Base-by-base conservation (phyloP, 37 sponge, comb jelly and placozoan species). In the Crambe crambe region DNA sequence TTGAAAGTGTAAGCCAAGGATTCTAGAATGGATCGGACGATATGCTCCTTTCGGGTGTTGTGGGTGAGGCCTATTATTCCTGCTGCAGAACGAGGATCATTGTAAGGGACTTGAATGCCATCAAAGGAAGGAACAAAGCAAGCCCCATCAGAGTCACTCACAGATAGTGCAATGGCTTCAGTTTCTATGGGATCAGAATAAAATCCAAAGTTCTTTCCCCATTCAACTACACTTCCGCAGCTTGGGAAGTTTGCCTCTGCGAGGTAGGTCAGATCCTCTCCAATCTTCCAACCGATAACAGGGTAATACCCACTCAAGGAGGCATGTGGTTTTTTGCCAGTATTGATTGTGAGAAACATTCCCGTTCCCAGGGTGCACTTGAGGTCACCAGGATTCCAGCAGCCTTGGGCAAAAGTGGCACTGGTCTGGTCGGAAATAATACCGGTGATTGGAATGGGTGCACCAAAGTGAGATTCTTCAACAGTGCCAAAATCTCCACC, bases 281-380 rank as follows among this genome's bases (percentile, higher is more conserved):
- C 92, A 41, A 89, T 85, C 77, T 94, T 93, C 99, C 99, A 98
- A 0, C 92, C 99, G 20, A 98, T 79, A 8, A 94, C 60, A 2
- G 99, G 99, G 62, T 94, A 98, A 40, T 91, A 67, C 15, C 92
- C 97, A 23, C 58, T 72, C 2, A 88, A 56, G 27, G 96, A 91
- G 2, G 99, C 94, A 44, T 91, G 92, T 1, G 94, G 86, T 6
- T 78, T 84, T 1, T n/a, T 40, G 2, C 98, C 94, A 23, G 90
- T 92, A 75, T 91, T 93, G 44, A 98, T 75, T 8, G 47, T 64
- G 34, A 96, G 70, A 37, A 96, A 93, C 60, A 87, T 86, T 23
- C 96, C 96, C 5, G 99, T 96, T 21, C 99, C 99, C 15, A 95
- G 56, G 9, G 96, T 93, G 40, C 86, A 75, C 67, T 98, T 98